Conservation (phyloP, 30 jellyfish, hydroid and myxozoan species). For the Catostylus mosaicus region DNA sequence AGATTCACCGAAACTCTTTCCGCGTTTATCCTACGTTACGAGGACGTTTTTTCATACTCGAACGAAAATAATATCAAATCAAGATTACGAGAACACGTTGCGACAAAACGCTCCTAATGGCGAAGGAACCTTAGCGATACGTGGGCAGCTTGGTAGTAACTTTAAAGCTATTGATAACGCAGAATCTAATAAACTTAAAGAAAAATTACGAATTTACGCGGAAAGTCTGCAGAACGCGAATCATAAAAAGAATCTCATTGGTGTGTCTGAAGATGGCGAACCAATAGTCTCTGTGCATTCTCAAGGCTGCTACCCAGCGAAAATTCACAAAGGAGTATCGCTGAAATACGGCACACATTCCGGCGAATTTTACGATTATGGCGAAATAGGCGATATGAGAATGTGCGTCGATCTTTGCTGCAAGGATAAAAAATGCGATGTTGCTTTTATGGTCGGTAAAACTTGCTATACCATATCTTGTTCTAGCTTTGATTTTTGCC, state of each 20-base stretch:
- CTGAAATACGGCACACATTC: constrained; percentile 93
- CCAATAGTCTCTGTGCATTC: constrained; percentile 41
- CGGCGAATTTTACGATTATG: constrained; percentile 96
- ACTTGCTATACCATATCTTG: constrained; percentile 97
- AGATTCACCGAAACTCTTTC: constrained; percentile 67
- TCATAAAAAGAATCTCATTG: constrained; percentile 43
- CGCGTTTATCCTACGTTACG: constrained; percentile 77
- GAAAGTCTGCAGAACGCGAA: constrained; percentile 18
- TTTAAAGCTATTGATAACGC: constrained; percentile 26
- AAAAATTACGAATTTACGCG: constrained; percentile 21
- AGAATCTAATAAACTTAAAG: constrained; percentile 49
- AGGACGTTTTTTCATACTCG: constrained; percentile 59
- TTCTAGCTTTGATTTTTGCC: constrained; percentile 92
- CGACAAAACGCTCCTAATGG: constrained; percentile 38
- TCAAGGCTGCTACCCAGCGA: constrained; percentile 84
- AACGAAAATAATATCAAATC: constrained; percentile 25
- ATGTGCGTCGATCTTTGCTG: constrained; percentile 95
- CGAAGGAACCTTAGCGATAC: not conserved
- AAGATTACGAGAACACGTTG: constrained; percentile 8
- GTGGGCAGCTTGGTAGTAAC: not conserved
- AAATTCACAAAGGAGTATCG: constrained; percentile 86
- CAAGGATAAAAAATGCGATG: constrained; percentile 94
- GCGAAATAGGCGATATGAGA: constrained; percentile 90
- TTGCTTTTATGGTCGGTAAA: constrained; percentile 92
- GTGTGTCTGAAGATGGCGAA: not conserved